Conservation (phyloP, 2,113 vertebrate genomes). For the Cyanoderma ruficeps region DNA sequence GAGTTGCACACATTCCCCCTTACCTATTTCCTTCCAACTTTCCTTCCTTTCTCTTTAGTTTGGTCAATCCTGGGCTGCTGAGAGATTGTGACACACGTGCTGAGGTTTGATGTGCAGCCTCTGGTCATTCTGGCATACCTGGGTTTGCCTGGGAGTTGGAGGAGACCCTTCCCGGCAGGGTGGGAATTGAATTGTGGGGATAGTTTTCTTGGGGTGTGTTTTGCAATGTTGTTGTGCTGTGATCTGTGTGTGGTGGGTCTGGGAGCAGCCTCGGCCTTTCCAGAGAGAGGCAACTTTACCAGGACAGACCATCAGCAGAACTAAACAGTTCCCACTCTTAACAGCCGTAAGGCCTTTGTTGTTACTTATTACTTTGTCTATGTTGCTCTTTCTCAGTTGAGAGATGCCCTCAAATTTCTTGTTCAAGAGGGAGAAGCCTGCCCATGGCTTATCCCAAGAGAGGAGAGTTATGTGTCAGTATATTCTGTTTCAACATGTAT, state of each 20-base stretch:
- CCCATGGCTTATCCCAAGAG: not conserved
- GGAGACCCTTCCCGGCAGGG: not conserved
- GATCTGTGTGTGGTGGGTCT: not conserved
- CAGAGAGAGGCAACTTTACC: accelerated
- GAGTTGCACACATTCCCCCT: not conserved
- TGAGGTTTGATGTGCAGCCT: not conserved
- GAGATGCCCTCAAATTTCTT: not conserved
- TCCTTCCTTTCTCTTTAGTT: not conserved
- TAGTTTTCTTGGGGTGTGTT: not conserved
- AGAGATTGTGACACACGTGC: accelerated
- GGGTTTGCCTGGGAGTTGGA: not conserved
- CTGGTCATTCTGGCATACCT: accelerated
- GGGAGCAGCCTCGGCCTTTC: not conserved
- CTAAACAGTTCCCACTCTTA: not conserved
- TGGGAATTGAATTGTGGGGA: accelerated
- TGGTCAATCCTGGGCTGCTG: not conserved
- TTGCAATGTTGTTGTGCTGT: not conserved
- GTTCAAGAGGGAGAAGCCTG: not conserved
- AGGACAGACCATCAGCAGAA: not conserved
- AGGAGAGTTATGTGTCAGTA: not conserved
- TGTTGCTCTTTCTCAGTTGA: not conserved
- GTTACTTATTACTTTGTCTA: not conserved
- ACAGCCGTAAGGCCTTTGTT: not conserved
- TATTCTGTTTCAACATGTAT: not conserved
- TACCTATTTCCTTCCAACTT: not conserved